phyloP scores from a whole-genome alignment of 2,888 invertebrate genomes.

The Rhabditophanes sp. region DNA sequence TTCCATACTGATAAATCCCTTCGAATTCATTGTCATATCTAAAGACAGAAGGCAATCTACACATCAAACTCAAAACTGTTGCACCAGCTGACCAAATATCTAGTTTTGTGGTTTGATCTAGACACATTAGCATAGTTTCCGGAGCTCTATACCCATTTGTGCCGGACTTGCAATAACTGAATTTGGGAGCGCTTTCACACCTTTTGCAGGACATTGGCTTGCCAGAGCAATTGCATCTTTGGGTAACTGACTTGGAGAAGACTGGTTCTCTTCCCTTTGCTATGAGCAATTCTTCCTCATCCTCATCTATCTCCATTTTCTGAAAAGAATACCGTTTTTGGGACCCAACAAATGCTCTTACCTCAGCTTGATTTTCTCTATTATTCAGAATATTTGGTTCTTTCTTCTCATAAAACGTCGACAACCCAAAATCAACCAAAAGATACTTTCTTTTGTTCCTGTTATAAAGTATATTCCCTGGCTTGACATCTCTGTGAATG shows the following conservation, averaged over 20 bases:
- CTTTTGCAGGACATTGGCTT: no score
- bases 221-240: no score
- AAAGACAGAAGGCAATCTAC: slow-evolving; percentile 50
- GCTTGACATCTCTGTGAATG: slow-evolving; percentile 76
- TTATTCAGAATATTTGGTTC: no score
- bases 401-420: slow-evolving; percentile 51
- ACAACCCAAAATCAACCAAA: slow-evolving; percentile 69
- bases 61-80: slow-evolving; percentile 62
- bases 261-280: no score
- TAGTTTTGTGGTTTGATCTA: slow-evolving; percentile 63
- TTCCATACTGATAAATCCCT: neutral
- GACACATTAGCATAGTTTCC: slow-evolving; percentile 59
- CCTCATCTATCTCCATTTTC: no score
- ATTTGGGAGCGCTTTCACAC: no score
- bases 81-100: slow-evolving; percentile 79
- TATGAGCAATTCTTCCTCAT: no score
- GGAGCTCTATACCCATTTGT: slow-evolving; percentile 77
- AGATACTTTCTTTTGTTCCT: slow-evolving; percentile 46
- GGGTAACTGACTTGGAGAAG: no score
- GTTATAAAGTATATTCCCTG: slow-evolving; percentile 75
- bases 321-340: no score
- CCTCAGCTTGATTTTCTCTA: no score
- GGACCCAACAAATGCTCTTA: no score
- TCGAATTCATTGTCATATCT: slow-evolving; percentile 3
- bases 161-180: slow-evolving; percentile 55